These are phyloP conservation scores for Peromyscus eremicus DNA, from an alignment of 2,797 vertebrate species.

Conservation along the genomic window DNA sequence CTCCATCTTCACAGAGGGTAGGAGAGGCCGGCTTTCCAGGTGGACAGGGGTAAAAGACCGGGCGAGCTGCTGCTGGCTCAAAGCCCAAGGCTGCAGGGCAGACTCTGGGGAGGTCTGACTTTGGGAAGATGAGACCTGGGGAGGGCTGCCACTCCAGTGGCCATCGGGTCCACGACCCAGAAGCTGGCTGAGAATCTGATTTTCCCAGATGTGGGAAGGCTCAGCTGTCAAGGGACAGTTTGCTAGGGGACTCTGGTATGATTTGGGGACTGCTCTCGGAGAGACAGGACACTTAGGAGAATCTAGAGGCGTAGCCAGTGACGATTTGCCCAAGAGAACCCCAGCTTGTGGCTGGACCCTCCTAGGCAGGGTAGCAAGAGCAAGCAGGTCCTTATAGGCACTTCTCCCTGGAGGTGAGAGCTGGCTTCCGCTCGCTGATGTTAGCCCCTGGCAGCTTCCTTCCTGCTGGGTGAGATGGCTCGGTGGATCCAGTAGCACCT, in stretches of 20 bases:
- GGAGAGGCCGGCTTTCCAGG: conserved; percentile 87
- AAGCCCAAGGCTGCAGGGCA: conserved; percentile 89
- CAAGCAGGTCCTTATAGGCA: conserved; percentile 61
- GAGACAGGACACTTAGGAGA: conserved; percentile 85
- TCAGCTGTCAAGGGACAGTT: conserved; percentile 89
- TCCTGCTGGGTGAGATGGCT: conserved; percentile 85
- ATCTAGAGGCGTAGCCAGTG: conserved; percentile 87
- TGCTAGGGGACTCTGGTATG: conserved; percentile 86
- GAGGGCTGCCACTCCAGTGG: conserved; percentile 85
- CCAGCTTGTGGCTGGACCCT: conserved; percentile 75
- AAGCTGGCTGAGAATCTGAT: conserved; percentile 92
- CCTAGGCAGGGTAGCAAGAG: conserved; percentile 45
- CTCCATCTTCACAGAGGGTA: conserved; percentile 92
- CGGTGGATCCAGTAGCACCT: conserved; percentile 85
- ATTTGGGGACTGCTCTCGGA: conserved; percentile 88
- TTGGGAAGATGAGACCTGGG: conserved; percentile 85
- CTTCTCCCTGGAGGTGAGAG: conserved; percentile 52
- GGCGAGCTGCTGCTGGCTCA: conserved; percentile 88
- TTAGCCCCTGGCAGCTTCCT: conserved; percentile 78
- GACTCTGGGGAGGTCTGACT: conserved; percentile 89
- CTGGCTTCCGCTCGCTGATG: conserved; percentile 72
- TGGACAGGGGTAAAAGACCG: conserved; percentile 84
- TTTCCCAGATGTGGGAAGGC: conserved; percentile 89
- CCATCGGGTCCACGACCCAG: conserved; percentile 89
- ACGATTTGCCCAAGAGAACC: conserved; percentile 88